Conservation (phyloP, 1,140 invertebrate species). For the Cardiocondyla obscurior region DNA sequence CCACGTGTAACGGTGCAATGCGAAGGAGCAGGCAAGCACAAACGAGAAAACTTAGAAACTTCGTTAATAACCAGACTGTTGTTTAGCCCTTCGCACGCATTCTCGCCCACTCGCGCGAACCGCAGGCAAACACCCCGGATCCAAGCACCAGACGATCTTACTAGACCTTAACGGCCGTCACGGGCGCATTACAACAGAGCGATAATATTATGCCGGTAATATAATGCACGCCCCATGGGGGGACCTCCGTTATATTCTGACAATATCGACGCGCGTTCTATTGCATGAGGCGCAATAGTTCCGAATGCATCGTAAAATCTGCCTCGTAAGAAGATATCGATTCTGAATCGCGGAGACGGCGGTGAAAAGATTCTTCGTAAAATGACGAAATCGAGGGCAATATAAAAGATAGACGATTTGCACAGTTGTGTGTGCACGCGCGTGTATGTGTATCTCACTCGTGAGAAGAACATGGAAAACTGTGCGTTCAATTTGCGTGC, state of each 20-base stretch:
- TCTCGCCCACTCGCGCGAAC: neutral
- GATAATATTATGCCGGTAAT: conserved; percentile 42
- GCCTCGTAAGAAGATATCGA: conserved; percentile 56
- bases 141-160: conserved; percentile 1
- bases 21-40: conserved; percentile 43
- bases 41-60: conserved; percentile 70
- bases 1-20: conserved; percentile 25
- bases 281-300: conserved; percentile 54
- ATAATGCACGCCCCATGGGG: conserved; percentile 47
- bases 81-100: conserved; percentile 50
- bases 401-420: neutral
- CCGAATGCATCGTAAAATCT: conserved; percentile 62
- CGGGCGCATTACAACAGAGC: conserved; percentile 50
- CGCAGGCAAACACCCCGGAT: neutral
- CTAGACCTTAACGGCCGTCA: conserved; percentile 56
- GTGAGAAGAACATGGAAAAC: neutral
- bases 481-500: neutral
- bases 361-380: neutral
- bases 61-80: conserved; percentile 65
- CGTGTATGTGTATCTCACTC: neutral
- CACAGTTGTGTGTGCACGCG: neutral
- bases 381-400: conserved; percentile 9
- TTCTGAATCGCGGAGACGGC: conserved; percentile 47
- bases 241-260: conserved; percentile 46
- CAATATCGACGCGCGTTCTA: conserved; percentile 42